Evolutionary conservation across 1,140 invertebrate genomes (phyloP).

Genomic region (Leptoteleia sp.): DNA sequence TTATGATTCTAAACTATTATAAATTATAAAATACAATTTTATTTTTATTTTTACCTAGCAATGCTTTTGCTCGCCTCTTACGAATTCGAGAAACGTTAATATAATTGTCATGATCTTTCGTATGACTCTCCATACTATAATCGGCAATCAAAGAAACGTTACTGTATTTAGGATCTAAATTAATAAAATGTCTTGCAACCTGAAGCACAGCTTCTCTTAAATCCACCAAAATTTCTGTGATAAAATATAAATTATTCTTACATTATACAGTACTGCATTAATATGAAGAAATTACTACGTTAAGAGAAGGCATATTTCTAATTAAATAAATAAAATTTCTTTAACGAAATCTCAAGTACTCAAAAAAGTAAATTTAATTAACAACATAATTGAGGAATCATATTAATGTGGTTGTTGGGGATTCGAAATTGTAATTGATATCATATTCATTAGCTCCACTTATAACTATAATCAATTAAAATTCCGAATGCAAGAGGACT

Average conservation of each 20-base stretch:
- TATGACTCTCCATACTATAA: conserved; percentile 97
- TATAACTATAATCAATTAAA: too few relatives aligned
- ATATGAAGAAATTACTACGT: too few relatives aligned
- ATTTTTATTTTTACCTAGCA: conserved; percentile 84
- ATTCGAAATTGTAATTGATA: too few relatives aligned
- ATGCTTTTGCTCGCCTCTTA: conserved; percentile 95
- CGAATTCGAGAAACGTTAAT: conserved; percentile 93
- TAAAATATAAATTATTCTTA: background rate
- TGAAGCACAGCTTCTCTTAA: conserved; percentile 96
- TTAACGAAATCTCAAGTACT: too few relatives aligned
- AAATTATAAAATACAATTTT: conserved; percentile 57
- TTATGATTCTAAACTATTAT: conserved; percentile 12
- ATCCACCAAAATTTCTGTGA: conserved; percentile 94
- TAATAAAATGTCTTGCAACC: conserved; percentile 94
- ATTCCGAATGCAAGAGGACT: too few relatives aligned
- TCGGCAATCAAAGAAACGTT: conserved; percentile 87
- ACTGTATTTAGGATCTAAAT: conserved; percentile 87
- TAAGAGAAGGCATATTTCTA: too few relatives aligned
- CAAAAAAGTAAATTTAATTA: too few relatives aligned
- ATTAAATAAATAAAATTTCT: too few relatives aligned
- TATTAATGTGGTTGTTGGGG: too few relatives aligned
- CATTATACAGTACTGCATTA: too few relatives aligned
- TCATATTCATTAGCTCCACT: too few relatives aligned
- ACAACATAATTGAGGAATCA: too few relatives aligned
- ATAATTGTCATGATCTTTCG: conserved; percentile 96